Percentiles rank a stretch among this genome's conserved stretches.
These are phyloP conservation scores for Cartodere bifasciata DNA, from an alignment of 2,888 invertebrate species.

Conservation along the genomic window DNA sequence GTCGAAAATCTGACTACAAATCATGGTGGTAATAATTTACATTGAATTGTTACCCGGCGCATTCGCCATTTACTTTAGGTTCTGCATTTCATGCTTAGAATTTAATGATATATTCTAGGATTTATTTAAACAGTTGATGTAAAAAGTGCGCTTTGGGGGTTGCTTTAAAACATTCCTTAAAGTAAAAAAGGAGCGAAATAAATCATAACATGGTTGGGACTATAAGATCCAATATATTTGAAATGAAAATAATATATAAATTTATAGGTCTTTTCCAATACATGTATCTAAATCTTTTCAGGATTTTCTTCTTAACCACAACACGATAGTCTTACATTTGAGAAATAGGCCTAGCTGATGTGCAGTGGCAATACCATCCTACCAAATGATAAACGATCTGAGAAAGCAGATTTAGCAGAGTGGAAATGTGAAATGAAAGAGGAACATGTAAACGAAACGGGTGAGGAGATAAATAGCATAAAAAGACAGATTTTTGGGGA, in stretches of 20 bases:
- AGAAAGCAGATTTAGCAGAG: constrained; percentile 29
- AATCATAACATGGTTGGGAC: no score
- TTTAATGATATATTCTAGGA: no score
- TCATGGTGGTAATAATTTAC: no score
- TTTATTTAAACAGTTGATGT: no score
- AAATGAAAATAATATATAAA: neutral
- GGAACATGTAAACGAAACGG: constrained; percentile 30
- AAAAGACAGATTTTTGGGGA: constrained; percentile 28
- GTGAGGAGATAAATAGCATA: constrained; percentile 28
- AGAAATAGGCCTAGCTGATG: neutral
- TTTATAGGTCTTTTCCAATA: constrained; percentile 3
- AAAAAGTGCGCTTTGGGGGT: no score
- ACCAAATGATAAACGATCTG: constrained; percentile 25
- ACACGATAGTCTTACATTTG: constrained; percentile 7
- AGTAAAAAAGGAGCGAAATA: no score
- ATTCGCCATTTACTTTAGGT: no score
- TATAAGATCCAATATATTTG: no score
- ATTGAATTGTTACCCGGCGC: no score
- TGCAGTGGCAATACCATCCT: neutral
- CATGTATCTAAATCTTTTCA: constrained; percentile 3
- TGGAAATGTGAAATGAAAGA: constrained; percentile 30
- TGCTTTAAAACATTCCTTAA: no score
- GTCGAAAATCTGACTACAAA: no score
- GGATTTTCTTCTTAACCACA: constrained; percentile 12
- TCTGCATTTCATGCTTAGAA: no score